Conservation (phyloP, 2,797 vertebrate species). For the Pseudochirops corinnae region DNA sequence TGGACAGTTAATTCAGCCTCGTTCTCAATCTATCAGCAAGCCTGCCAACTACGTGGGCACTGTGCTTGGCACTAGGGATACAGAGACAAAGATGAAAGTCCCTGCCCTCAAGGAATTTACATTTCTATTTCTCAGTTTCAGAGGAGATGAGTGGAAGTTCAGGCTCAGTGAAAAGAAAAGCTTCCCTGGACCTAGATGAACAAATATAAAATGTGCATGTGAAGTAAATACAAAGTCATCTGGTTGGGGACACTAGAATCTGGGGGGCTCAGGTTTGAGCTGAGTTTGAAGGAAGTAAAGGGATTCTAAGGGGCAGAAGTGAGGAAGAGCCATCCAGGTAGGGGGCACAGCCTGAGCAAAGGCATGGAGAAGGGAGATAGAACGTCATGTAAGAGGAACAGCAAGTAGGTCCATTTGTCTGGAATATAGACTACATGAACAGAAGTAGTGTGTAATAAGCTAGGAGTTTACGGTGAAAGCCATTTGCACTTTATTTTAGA, state of each 20-base stretch:
- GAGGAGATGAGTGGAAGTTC: not conserved
- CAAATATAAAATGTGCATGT: not conserved
- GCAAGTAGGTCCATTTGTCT: too few species aligned
- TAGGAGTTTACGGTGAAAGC: too few species aligned
- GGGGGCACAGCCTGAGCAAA: not conserved
- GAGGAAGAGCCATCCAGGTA: not conserved
- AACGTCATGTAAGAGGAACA: not conserved
- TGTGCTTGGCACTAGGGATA: not conserved
- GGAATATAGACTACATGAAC: too few species aligned
- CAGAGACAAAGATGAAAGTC: not conserved
- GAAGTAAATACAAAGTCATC: not conserved
- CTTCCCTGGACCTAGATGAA: not conserved
- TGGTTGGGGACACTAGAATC: not conserved
- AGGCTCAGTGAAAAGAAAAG: not conserved
- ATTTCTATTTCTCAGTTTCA: not conserved
- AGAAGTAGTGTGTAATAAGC: too few species aligned
- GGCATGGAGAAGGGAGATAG: not conserved
- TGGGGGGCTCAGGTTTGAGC: not conserved
- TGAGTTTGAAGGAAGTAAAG: not conserved
- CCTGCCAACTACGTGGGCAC: not conserved
- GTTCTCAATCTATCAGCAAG: not conserved
- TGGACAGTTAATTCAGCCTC: not conserved
- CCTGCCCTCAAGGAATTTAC: not conserved
- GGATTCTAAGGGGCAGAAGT: not conserved
- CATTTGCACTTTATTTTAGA: too few species aligned